A percentile compares a stretch with the other conserved stretches of the same genome.
Evolutionary conservation across 2,888 invertebrate genomes (phyloP).

Genomic region (Cheiracanthium punctorium): DNA sequence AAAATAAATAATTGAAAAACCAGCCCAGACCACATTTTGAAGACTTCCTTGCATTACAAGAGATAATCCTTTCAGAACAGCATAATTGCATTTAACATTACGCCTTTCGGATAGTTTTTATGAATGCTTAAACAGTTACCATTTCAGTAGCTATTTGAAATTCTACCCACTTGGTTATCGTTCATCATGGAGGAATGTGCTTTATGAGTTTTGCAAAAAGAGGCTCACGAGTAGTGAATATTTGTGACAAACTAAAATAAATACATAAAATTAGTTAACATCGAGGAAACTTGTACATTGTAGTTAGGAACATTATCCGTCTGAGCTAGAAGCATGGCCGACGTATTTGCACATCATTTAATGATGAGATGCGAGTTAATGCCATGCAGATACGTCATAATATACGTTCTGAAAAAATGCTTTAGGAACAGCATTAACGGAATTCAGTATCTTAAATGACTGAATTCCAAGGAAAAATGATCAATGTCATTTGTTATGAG

Average conservation of each 20-base stretch:
- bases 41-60: no score
- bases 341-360: neutral
- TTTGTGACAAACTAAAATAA: neutral
- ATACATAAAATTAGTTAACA: neutral
- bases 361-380: neutral
- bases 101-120: no score
- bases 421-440: neutral
- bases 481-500: neutral
- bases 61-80: no score
- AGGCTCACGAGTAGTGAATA: neutral
- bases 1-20: no score
- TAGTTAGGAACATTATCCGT: slow-evolving; percentile 3
- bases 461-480: neutral
- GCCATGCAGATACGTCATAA: neutral
- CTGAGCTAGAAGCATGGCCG: neutral
- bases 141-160: neutral
- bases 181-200: slow-evolving; percentile 39
- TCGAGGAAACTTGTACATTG: neutral
- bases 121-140: no score
- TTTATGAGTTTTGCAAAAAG: slow-evolving; percentile 22
- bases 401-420: neutral
- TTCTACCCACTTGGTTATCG: slow-evolving; percentile 21
- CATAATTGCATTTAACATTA: no score
- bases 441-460: neutral
- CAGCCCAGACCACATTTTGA: no score